Base-by-base conservation (phyloP, 2,797 vertebrate genomes). In the Gymnodraco acuticeps region DNA sequence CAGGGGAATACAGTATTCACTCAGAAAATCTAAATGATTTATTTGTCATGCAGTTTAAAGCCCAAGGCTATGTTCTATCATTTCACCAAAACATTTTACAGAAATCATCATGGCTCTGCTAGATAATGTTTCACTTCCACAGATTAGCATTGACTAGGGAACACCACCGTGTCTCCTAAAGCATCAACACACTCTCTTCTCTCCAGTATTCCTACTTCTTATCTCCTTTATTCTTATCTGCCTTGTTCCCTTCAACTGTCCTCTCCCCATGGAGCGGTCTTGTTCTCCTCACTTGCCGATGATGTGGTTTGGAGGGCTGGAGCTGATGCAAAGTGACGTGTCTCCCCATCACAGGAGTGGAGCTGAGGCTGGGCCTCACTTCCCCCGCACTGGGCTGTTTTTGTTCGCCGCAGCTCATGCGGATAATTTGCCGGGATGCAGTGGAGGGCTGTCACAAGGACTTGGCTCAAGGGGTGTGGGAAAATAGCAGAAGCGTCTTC, bases 401-500 rank as follows among this genome's bases (percentile, higher is more conserved):
- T 96, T 95, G 94, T 95, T 95, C 92, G 52, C 81, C 72, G 87
- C 80, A 93, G 89, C 92, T 95, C 94, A 95, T 95, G 95, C 94
- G 88, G 89, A 93, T 95, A 94, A 95, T 95, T 95, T 94, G 93
- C 93, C 76, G 86, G 94, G 94, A 95, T 95, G 94, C 94, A 92
- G 93, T 88, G 92, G 93, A 95, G 92, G 92, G 93, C 94, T 95
- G 94, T 95, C 95, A 94, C 90, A 93, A 93, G 94, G 91, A 94
- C 94, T 95, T 94, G 95, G 95, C 93, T 95, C 93, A 94, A 95
- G 93, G 95, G 94, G 85, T 94, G 94, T 93, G 93, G 94, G 94
- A 93, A 95, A 94, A 94, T 91, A 94, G 91, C 94, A 93, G 92
- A 87, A 91, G 92, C 90, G 83, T 94, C 94, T 93, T 94, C 93